Percentiles rank a stretch among this genome's conserved stretches.
These are phyloP conservation scores for Spea multiplicata DNA, from an alignment of 2,113 vertebrate species.

Conservation along the genomic window DNA sequence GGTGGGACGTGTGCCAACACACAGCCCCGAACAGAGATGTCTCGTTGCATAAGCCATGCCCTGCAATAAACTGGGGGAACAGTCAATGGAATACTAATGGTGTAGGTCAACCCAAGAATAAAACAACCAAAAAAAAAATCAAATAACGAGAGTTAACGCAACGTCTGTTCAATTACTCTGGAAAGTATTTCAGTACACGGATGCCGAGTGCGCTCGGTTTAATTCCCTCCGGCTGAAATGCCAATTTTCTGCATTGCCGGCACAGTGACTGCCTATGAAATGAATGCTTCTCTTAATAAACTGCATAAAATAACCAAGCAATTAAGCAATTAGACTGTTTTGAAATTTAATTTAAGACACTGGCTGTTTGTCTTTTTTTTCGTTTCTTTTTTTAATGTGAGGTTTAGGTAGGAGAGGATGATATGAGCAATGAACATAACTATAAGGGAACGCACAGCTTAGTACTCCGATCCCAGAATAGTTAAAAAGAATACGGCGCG, in stretches of 20 bases:
- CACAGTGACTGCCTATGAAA: conserved; percentile 72
- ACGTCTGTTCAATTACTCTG: conserved; percentile 83
- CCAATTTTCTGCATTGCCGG: conserved; percentile 90
- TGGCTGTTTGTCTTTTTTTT: conserved; percentile 63
- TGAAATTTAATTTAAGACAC: conserved; percentile 73
- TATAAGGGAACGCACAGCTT: neutral
- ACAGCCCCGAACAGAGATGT: neutral
- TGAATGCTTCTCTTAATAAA: conserved; percentile 83
- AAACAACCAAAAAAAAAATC: conserved; percentile 59
- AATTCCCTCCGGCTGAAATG: conserved; percentile 82
- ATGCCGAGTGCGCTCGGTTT: conserved; percentile 57
- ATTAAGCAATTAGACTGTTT: conserved; percentile 87
- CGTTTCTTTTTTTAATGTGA: neutral
- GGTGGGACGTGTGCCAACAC: too few relatives aligned
- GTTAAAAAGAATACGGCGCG: neutral
- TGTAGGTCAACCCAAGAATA: neutral
- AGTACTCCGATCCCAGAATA: neutral
- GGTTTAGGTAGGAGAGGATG: neutral
- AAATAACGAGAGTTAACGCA: conserved; percentile 47
- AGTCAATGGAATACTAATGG: neutral
- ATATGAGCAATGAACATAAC: neutral
- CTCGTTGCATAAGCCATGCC: conserved; percentile 5
- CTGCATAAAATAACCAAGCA: conserved; percentile 77
- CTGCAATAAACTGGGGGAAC: neutral
- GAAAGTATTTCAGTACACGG: conserved; percentile 51